These are phyloP conservation scores for Lasioglossum lativentre DNA, from an alignment of 2,888 invertebrate genomes.

Conservation along the genomic window DNA sequence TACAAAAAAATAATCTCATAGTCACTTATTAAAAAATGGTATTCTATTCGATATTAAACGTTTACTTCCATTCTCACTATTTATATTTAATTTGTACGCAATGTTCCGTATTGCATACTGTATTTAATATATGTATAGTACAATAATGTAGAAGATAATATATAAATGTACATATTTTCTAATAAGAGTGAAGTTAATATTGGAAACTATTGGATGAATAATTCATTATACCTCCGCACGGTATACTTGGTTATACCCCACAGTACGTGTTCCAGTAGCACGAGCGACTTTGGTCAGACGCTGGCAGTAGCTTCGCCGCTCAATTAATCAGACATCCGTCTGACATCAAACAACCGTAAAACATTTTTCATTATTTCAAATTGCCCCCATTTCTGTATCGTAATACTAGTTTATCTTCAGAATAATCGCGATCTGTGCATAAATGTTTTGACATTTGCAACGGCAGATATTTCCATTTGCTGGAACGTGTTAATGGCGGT, in stretches of 20 bases:
- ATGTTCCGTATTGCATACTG: background rate
- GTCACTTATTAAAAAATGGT: too few species aligned
- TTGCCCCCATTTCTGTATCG: too few species aligned
- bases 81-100: too few species aligned
- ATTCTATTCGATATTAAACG: too few species aligned
- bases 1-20: too few species aligned
- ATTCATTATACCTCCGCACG: background rate
- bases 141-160: background rate
- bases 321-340: background rate
- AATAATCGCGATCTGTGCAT: too few species aligned
- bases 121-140: too few species aligned
- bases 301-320: background rate
- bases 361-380: background rate
- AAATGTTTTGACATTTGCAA: too few species aligned
- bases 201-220: background rate
- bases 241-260: background rate
- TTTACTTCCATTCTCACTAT: too few species aligned
- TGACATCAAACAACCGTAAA: background rate
- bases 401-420: too few species aligned
- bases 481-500: background rate
- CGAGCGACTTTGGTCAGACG: conserved; percentile 31
- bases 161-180: background rate
- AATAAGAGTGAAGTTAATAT: background rate
- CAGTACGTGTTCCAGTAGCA: conserved; percentile 16
- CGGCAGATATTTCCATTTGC: background rate